Base-by-base conservation (phyloP, 2,113 vertebrate species). In the Epinephelus cyanopodus region DNA sequence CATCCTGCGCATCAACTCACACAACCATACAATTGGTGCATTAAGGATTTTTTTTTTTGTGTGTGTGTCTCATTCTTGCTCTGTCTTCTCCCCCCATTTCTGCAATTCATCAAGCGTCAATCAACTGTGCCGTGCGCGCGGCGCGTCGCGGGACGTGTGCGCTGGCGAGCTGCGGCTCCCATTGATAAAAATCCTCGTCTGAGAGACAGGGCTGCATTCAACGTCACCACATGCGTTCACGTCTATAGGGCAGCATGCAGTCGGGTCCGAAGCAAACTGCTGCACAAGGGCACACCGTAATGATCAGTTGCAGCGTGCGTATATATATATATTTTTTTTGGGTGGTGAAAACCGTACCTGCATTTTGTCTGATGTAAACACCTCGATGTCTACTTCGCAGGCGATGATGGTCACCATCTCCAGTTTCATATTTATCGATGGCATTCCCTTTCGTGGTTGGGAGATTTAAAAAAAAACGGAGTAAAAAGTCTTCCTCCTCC, bases 361-460 rank as follows among this genome's bases (percentile, higher is more conserved):
- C 95, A 96, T 91, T 87, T 96, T 96, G 92, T 96, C 93, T 69
- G 94, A 96, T 0, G 95, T 96, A 83, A 96, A 96, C 90, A 96
- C 95, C 84, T 96, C 95, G 29, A 39, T 88, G 85, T 96, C 95
- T 74, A 96, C 95, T 77, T 96, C 95, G 83, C 95, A 96, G 88
- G 95, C 95, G 93, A 96, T 95, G 92, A 96, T 95, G 87, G 95
- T 96, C 93, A 96, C 90, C 95, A 96, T 94, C 94, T 96, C 95
- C 93, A 96, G 92, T 90, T 96, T 96, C 95, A 96, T 96, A 85
- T 96, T 96, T 95, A 96, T 96, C 52, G 95, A 96, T 95, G 95
- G 95, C 95, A 96, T 96, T 90, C 92, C 95, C 90, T 84, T 91
- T 68, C 61, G 82, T 73, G 82, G 68, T 87, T 74, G 23, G 45